Evolutionary conservation across 64 coral and sea anemone species (phyloP), one percentile per base, ranked within the genome.

Genomic region (Dendronephthya gigantea): DNA sequence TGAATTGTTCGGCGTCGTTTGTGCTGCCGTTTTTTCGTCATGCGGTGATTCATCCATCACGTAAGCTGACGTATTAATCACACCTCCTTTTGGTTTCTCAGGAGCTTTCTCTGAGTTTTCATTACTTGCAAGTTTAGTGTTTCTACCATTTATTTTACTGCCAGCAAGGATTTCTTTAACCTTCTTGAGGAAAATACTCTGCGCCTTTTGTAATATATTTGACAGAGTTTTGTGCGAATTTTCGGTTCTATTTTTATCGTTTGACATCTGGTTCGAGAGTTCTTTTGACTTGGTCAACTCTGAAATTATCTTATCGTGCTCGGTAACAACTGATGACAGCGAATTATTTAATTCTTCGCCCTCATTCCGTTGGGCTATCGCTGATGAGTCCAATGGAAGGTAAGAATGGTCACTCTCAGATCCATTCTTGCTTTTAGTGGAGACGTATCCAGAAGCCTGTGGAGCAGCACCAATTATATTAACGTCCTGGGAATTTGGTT

Each of bases 41-140:
- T 79, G 72, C 16, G 72, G 72, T 34, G 72, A 79, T 15, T 79
- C 72, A 19, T 79, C 72, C 72, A 79, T 79, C 15, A 79, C 72
- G 36, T 79, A 79, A 39, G 72, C 72, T 33, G 72, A 79, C 0
- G 72, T 36, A 9, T 39, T 79, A 36, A 79, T 79, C 19, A 39
- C 36, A 79, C 36, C 36, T 79, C 29, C 72, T 12, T 79, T 39
- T 39, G 72, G 30, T 19, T 79, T 79, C 36, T 15, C 7, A 34
- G 4, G 2, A 79, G 72, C 36, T 10, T 79, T 6, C 2, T 79
- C 9, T 79, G 9, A 1, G 25, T 79, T 79, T 36, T 29, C 10
- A 79, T 34, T 16, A 39, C 25, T 9, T 0, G 6, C 16, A 7
- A 27, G 25, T 23, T 79, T 79, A 36, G 4, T 39, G 25, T 79